These are phyloP conservation scores for Neuroterus valhalla DNA, from an alignment of 1,140 invertebrate species.

Conservation along the genomic window DNA sequence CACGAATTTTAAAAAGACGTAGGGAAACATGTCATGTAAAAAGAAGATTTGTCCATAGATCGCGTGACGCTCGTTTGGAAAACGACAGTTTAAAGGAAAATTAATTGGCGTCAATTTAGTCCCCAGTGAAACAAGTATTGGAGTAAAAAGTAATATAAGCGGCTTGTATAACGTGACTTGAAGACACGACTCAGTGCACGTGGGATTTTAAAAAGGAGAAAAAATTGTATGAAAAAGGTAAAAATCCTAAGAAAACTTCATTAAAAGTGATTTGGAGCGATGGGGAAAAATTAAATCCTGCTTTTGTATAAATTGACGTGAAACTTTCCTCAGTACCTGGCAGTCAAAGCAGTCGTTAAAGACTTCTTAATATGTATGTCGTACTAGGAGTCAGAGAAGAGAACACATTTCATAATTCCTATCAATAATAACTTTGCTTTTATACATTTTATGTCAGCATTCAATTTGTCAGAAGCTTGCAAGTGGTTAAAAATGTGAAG, in stretches of 20 bases:
- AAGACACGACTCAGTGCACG: background rate
- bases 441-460: constrained; percentile 1
- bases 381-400: background rate
- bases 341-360: no score
- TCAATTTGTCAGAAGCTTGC: background rate
- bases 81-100: constrained; percentile 30
- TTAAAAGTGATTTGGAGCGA: background rate
- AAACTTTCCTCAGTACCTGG: no score
- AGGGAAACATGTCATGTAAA: constrained; percentile 15
- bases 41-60: constrained; percentile 29
- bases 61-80: constrained; percentile 20
- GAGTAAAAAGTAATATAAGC: constrained; percentile 29
- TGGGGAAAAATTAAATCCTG: background rate
- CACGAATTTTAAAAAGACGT: constrained; percentile 26
- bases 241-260: constrained; percentile 13
- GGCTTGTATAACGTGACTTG: constrained; percentile 23
- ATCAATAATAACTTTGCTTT: background rate
- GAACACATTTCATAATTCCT: background rate
- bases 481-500: constrained; percentile 26
- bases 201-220: constrained; percentile 17
- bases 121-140: constrained; percentile 17
- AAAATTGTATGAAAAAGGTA: constrained; percentile 29
- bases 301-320: no score
- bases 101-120: constrained; percentile 28
- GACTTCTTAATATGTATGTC: no score